Evolutionary conservation across 2,113 vertebrate species (phyloP).

Genomic region (Fregata magnificens): DNA sequence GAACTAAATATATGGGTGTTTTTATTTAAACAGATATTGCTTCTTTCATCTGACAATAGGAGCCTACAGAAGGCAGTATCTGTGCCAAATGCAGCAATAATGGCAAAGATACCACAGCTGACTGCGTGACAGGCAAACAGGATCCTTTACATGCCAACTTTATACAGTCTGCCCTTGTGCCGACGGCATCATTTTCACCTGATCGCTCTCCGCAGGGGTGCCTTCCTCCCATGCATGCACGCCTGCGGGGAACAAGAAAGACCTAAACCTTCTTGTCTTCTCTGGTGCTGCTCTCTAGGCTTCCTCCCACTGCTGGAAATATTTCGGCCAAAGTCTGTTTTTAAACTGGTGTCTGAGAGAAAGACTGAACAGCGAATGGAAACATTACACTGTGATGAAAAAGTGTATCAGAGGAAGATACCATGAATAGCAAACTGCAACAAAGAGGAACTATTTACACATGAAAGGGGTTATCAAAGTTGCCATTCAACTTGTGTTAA

Average conservation of each 20-base stretch:
- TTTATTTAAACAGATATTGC: neutral
- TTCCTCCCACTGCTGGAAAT: neutral
- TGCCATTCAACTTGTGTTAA: constrained; percentile 52
- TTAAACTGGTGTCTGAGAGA: neutral
- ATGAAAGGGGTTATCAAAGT: constrained; percentile 39
- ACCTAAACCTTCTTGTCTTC: neutral
- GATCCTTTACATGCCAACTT: neutral
- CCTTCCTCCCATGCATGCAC: neutral
- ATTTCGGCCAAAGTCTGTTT: neutral
- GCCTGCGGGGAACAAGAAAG: neutral
- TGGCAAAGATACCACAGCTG: neutral
- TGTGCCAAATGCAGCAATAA: neutral
- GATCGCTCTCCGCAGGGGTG: neutral
- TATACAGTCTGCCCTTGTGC: neutral
- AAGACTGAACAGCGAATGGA: neutral
- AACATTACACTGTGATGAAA: neutral
- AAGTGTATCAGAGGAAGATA: constrained; percentile 11
- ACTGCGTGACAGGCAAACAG: neutral
- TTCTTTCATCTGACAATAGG: neutral
- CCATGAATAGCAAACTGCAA: neutral
- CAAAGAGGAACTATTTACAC: constrained; percentile 40
- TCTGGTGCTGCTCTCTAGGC: neutral
- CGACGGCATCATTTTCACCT: neutral
- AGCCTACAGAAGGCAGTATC: neutral
- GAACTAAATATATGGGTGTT: rapidly evolving